These are phyloP conservation scores for Plemyria rubiginata DNA, from an alignment of 2,888 invertebrate species.

Conservation along the genomic window DNA sequence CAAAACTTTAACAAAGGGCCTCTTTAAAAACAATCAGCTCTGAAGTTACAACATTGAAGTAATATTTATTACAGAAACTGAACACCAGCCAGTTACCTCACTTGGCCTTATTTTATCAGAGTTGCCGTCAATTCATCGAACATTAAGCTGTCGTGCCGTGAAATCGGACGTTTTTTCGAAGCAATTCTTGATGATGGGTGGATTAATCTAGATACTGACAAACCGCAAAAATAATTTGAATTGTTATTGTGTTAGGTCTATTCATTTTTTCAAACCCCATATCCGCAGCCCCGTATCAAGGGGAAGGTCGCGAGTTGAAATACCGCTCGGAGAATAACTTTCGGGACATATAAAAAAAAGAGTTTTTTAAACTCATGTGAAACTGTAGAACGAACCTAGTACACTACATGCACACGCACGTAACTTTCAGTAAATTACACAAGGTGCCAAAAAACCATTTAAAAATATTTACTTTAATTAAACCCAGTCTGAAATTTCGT, in stretches of 20 bases:
- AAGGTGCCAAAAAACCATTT: neutral
- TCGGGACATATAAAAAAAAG: too few relatives aligned
- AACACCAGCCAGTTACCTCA: conserved; percentile 37
- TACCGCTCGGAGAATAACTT: too few relatives aligned
- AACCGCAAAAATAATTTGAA: conserved; percentile 7
- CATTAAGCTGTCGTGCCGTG: conserved; percentile 36
- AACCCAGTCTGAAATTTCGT: conserved; percentile 64
- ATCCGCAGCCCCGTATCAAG: too few relatives aligned
- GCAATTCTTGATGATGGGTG: conserved; percentile 19
- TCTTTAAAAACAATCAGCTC: conserved; percentile 55
- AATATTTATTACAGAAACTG: conserved; percentile 50
- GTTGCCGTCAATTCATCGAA: conserved; percentile 38
- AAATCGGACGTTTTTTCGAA: conserved; percentile 31
- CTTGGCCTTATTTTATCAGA: conserved; percentile 44
- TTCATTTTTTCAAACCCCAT: too few relatives aligned
- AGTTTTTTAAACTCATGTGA: too few relatives aligned
- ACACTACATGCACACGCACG: too few relatives aligned
- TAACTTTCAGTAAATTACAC: too few relatives aligned
- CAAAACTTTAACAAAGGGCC: conserved; percentile 57
- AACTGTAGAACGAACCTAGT: too few relatives aligned
- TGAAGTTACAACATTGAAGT: conserved; percentile 52
- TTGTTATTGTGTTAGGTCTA: neutral
- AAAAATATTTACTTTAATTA: neutral
- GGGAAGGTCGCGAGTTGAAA: too few relatives aligned
- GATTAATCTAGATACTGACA: conserved; percentile 8